phyloP scores from a whole-genome alignment of 2,113 vertebrate genomes.

The Ceyx cyanopectus region DNA sequence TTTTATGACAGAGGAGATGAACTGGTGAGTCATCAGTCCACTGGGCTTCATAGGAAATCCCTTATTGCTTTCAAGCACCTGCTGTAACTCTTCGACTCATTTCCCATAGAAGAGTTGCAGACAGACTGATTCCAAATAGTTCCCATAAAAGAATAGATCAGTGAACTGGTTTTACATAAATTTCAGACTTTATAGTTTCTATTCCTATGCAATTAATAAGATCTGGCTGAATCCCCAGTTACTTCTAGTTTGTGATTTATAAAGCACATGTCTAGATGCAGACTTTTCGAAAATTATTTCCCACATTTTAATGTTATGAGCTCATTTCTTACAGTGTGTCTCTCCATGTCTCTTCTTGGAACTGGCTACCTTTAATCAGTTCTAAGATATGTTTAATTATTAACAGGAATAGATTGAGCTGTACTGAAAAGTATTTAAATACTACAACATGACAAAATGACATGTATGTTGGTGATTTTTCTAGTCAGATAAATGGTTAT shows the following conservation, averaged over 20 bases:
- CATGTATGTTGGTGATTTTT: background rate
- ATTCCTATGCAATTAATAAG: slow-evolving; percentile 57
- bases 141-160: slow-evolving; percentile 54
- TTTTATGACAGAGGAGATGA: slow-evolving; percentile 42
- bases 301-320: slow-evolving; percentile 56
- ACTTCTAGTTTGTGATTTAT: slow-evolving; percentile 52
- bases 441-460: background rate
- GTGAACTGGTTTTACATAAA: slow-evolving; percentile 48
- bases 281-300: slow-evolving; percentile 41
- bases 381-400: background rate
- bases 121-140: slow-evolving; percentile 50
- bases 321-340: slow-evolving; percentile 8
- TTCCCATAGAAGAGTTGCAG: slow-evolving; percentile 47
- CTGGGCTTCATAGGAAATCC: slow-evolving; percentile 54
- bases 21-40: slow-evolving; percentile 36
- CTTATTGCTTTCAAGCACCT: slow-evolving; percentile 53
- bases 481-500: background rate
- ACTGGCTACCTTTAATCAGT: background rate
- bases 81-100: slow-evolving; percentile 13
- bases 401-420: slow-evolving; percentile 13
- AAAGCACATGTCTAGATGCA: slow-evolving; percentile 44
- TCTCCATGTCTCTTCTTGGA: slow-evolving; percentile 40
- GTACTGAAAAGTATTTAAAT: background rate
- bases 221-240: slow-evolving; percentile 61
- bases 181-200: slow-evolving; percentile 57